Conservation (phyloP, 2,888 invertebrate genomes). For the Stenolophus ochropezus region DNA sequence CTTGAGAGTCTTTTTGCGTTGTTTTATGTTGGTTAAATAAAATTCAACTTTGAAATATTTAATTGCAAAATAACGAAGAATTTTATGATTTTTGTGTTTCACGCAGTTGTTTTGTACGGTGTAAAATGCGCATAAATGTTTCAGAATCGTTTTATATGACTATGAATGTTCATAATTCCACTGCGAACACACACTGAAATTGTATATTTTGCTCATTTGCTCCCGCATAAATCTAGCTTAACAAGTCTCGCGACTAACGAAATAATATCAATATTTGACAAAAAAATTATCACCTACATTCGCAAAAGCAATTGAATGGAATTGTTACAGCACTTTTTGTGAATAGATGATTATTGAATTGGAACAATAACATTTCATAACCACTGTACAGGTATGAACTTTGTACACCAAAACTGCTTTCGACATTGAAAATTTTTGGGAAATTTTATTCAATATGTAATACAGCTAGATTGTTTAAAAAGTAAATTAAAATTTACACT, state of each 20-base stretch:
- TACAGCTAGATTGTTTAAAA: too few species aligned
- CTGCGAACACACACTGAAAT: neutral
- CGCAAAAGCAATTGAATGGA: too few species aligned
- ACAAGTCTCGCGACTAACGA: neutral
- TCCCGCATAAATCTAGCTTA: neutral
- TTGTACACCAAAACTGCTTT: too few species aligned
- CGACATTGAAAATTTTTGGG: too few species aligned
- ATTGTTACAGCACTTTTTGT: too few species aligned
- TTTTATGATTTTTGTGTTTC: conserved; percentile 33
- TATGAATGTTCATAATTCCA: conserved; percentile 8
- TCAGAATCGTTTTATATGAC: conserved; percentile 23
- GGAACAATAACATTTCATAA: too few species aligned
- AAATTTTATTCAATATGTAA: too few species aligned
- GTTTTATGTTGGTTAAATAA: conserved; percentile 48
- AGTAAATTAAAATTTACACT: too few species aligned
- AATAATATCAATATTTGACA: neutral
- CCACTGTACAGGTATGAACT: too few species aligned
- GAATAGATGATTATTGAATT: too few species aligned
- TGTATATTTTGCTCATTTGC: neutral
- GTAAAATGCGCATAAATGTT: conserved; percentile 26
- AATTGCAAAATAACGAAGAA: conserved; percentile 46
- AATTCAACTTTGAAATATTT: conserved; percentile 48
- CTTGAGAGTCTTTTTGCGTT: conserved; percentile 40
- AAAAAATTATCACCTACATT: too few species aligned
- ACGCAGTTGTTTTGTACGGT: conserved; percentile 4